Conservation (phyloP, 2,888 invertebrate species). For the Caradrina clavipalpis region DNA sequence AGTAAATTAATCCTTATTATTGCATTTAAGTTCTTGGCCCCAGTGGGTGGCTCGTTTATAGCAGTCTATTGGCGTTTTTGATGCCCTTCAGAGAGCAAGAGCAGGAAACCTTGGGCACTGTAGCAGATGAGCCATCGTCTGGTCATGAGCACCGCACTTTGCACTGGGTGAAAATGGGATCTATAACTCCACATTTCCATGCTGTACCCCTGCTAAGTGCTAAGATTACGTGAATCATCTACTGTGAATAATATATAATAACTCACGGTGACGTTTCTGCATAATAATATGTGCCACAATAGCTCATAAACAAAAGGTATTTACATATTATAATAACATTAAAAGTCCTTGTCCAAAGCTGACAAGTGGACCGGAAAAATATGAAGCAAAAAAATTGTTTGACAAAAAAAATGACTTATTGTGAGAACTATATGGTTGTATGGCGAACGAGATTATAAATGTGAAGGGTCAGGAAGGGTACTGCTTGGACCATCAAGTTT, state of each 20-base stretch:
- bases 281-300: conserved; percentile 41
- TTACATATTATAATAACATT: conserved; percentile 38
- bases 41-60: too few relatives aligned
- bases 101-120: too few relatives aligned
- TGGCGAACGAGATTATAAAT: neutral
- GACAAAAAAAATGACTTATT: conserved; percentile 60
- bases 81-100: too few relatives aligned
- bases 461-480: neutral
- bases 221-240: conserved; percentile 27
- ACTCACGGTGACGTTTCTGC: conserved; percentile 32
- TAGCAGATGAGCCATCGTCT: too few relatives aligned
- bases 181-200: too few relatives aligned
- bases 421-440: conserved; percentile 26
- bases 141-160: too few relatives aligned
- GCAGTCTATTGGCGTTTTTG: too few relatives aligned
- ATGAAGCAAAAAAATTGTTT: conserved; percentile 43
- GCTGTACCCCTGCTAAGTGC: neutral
- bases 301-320: conserved; percentile 47
- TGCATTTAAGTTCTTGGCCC: too few relatives aligned
- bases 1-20: too few relatives aligned
- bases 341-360: conserved; percentile 63
- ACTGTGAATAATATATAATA: conserved; percentile 40
- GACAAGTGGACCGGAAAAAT: conserved; percentile 71
- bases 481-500: too few relatives aligned
- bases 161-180: too few relatives aligned